A percentile compares a stretch with the other conserved stretches of the same genome.
Evolutionary conservation across 1,140 invertebrate species (phyloP).

Genomic region (Hypothenemus hampei): DNA sequence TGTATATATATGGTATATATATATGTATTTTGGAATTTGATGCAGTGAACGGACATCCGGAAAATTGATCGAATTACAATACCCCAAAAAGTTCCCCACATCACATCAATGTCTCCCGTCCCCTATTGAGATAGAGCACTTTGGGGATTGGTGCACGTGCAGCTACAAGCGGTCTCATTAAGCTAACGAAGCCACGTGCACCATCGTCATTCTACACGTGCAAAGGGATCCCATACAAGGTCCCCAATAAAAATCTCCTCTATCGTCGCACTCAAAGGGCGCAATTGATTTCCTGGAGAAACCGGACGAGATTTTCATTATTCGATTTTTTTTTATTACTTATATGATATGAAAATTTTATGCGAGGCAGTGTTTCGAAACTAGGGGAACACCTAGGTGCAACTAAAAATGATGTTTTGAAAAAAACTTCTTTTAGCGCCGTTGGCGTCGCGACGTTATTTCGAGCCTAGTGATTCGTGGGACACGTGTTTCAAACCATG

Average conservation of each 20-base stretch:
- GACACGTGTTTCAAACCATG: slow-evolving; percentile 25
- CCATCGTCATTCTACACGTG: slow-evolving; percentile 8
- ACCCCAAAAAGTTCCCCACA: no score
- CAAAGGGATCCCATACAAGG: not conserved
- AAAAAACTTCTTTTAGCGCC: slow-evolving; percentile 27
- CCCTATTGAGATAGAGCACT: not conserved
- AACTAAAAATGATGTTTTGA: no score
- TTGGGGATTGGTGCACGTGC: slow-evolving; percentile 19
- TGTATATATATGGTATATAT: no score
- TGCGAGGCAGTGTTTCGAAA: not conserved
- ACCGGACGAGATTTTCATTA: not conserved
- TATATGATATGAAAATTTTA: not conserved
- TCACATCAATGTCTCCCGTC: not conserved
- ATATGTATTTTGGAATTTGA: no score
- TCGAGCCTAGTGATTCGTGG: slow-evolving; percentile 14
- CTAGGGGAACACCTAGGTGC: no score
- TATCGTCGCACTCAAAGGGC: no score
- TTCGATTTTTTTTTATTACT: not conserved
- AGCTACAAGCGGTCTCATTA: slow-evolving; percentile 21
- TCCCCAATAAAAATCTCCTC: no score
- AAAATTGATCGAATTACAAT: no score
- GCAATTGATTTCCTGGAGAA: no score
- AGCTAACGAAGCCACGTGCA: slow-evolving; percentile 22
- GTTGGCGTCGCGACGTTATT: slow-evolving; percentile 24
- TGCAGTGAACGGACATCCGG: no score